Percentiles rank a stretch among this genome's conserved stretches.
phyloP scores from a whole-genome alignment of 2,888 invertebrate species.

The Chrysina gloriosa region DNA sequence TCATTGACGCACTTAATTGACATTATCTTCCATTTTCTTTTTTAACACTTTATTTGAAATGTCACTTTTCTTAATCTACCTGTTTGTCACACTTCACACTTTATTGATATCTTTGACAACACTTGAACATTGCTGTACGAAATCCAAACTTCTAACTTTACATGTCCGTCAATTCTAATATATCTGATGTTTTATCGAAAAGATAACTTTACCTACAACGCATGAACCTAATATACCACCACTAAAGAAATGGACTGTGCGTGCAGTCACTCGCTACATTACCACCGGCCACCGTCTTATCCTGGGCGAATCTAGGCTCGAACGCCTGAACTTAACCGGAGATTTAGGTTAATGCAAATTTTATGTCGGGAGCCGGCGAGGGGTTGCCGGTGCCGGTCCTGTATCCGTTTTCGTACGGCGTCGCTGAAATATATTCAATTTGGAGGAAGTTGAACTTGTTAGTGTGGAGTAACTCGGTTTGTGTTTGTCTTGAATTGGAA shows the following conservation, averaged over 20 bases:
- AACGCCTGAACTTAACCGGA: slow-evolving; percentile 6
- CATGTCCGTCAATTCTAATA: too few relatives aligned
- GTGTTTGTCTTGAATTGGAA: neutral
- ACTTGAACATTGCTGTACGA: too few relatives aligned
- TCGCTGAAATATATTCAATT: slow-evolving; percentile 22
- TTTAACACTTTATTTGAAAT: too few relatives aligned
- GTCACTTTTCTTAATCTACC: too few relatives aligned
- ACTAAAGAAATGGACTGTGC: neutral
- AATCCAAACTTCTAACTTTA: too few relatives aligned
- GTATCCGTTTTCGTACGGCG: slow-evolving; percentile 3
- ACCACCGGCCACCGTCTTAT: neutral
- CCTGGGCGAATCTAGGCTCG: neutral
- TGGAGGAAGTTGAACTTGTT: slow-evolving; percentile 15
- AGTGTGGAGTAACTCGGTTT: neutral
- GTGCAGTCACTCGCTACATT: neutral
- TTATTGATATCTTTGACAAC: too few relatives aligned
- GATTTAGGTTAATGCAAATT: slow-evolving; percentile 27
- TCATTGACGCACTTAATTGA: too few relatives aligned
- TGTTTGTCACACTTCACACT: too few relatives aligned
- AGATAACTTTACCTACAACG: neutral
- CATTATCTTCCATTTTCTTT: too few relatives aligned
- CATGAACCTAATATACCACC: neutral
- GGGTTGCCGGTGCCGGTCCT: neutral
- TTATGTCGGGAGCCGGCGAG: neutral
- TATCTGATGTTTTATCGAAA: neutral